Conservation (phyloP, 2,113 vertebrate genomes). For the Cavia aperea region DNA sequence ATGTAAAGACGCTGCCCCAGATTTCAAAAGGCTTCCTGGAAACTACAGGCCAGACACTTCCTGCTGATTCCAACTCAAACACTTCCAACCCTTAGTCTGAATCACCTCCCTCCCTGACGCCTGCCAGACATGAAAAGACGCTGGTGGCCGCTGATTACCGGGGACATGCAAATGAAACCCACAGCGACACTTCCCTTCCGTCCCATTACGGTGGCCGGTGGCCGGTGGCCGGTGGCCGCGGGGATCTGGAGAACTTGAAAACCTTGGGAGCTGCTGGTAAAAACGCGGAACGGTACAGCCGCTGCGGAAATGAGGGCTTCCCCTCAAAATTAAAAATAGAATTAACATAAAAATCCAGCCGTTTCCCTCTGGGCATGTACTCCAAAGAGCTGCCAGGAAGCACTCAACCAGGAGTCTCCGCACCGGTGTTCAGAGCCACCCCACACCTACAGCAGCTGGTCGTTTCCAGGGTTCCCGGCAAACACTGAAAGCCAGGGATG, state of each 20-base stretch:
- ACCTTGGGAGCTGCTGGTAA: too few species aligned
- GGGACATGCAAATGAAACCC: background rate
- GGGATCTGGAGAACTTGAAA: background rate
- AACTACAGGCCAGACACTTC: background rate
- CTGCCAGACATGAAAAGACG: too few species aligned
- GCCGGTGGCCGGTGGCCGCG: too few species aligned
- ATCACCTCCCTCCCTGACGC: background rate
- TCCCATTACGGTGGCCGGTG: background rate
- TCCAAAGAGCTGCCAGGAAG: background rate
- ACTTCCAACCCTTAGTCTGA: background rate
- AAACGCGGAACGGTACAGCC: background rate
- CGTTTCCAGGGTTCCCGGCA: background rate
- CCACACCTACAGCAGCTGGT: background rate
- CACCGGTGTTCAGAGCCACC: background rate
- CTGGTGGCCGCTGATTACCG: too few species aligned
- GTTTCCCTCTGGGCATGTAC: background rate
- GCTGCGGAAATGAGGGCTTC: background rate
- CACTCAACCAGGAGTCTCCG: background rate
- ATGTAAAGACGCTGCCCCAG: background rate
- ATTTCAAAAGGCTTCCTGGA: background rate
- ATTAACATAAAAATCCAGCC: background rate
- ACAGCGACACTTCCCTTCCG: background rate
- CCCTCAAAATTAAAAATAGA: background rate
- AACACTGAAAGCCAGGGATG: background rate
- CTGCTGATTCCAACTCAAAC: background rate